Conservation (phyloP, 2,113 vertebrate genomes). For the Rhinolophus sinicus region DNA sequence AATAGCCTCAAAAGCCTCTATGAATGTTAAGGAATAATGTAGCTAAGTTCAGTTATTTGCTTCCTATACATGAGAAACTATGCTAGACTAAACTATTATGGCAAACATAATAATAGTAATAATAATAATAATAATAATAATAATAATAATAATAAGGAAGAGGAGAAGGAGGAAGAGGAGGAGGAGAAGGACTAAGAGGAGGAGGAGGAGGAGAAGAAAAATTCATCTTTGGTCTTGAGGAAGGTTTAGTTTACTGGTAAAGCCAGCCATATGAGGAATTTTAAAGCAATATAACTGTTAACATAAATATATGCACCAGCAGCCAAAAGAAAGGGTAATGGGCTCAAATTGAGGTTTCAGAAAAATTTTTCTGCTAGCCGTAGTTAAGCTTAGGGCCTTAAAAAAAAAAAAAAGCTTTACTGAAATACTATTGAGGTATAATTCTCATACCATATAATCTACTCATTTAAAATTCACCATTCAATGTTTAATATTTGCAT, state of each 20-base stretch:
- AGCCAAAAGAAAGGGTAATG: not conserved
- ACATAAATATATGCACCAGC: not conserved
- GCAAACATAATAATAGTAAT: not conserved
- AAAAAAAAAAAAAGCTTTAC: not conserved
- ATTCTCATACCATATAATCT: not conserved
- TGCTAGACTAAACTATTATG: not conserved
- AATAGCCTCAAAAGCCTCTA: not conserved
- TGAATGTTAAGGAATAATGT: not conserved
- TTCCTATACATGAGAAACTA: not conserved
- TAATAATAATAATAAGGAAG: not conserved
- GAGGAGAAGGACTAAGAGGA: accelerated
- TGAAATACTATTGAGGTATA: not conserved
- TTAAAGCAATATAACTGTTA: not conserved
- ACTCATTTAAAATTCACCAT: not conserved
- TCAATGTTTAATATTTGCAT: not conserved
- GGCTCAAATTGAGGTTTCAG: not conserved
- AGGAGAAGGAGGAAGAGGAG: too few relatives aligned
- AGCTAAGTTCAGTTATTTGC: not conserved
- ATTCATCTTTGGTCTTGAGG: not conserved
- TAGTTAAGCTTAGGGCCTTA: not conserved
- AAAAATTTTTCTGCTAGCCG: not conserved
- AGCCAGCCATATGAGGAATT: not conserved
- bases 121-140: not conserved
- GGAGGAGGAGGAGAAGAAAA: too few relatives aligned
- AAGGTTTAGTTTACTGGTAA: not conserved